Percentiles rank a stretch among this genome's conserved stretches.
Evolutionary conservation across 2,797 vertebrate genomes (phyloP).

Genomic region (Melanogrammus aeglefinus): DNA sequence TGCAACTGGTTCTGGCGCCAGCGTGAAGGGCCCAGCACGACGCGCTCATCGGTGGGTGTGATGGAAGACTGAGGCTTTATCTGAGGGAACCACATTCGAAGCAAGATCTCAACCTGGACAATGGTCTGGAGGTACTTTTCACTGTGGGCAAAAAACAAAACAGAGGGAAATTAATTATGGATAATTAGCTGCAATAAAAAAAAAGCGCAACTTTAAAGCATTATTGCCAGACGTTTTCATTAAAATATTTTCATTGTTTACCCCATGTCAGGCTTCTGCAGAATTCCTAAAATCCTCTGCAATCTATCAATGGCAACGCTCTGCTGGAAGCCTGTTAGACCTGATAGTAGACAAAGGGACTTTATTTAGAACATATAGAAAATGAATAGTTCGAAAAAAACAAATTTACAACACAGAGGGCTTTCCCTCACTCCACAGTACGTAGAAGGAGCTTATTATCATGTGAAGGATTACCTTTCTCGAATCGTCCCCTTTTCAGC

Average conservation of each 20-base stretch:
- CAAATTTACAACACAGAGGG: neutral
- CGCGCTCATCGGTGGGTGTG: conserved; percentile 23
- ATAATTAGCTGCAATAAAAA: neutral
- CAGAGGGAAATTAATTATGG: neutral
- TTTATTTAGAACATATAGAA: neutral
- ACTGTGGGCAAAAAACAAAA: conserved; percentile 54
- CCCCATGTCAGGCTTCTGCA: conserved; percentile 91
- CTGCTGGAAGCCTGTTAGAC: conserved; percentile 86
- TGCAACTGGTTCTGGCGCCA: conserved; percentile 61
- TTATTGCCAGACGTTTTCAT: neutral
- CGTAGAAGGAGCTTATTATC: neutral
- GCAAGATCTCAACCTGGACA: conserved; percentile 86
- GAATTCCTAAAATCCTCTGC: conserved; percentile 84
- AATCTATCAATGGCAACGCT: conserved; percentile 87
- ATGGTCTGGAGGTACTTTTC: conserved; percentile 83
- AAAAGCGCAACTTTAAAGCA: neutral
- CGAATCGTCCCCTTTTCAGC: conserved; percentile 81
- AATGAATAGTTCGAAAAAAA: conserved; percentile 3
- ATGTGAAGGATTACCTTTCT: conserved; percentile 74
- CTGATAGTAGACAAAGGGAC: conserved; percentile 53
- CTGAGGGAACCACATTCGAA: conserved; percentile 86
- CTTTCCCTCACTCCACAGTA: neutral
- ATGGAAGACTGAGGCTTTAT: conserved; percentile 40
- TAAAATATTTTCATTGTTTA: conserved; percentile 50
- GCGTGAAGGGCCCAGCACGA: conserved; percentile 38